Evolutionary conservation across 2,888 invertebrate species (phyloP), one percentile per base, ranked within the genome.

Genomic region (Aphidius colemani): DNA sequence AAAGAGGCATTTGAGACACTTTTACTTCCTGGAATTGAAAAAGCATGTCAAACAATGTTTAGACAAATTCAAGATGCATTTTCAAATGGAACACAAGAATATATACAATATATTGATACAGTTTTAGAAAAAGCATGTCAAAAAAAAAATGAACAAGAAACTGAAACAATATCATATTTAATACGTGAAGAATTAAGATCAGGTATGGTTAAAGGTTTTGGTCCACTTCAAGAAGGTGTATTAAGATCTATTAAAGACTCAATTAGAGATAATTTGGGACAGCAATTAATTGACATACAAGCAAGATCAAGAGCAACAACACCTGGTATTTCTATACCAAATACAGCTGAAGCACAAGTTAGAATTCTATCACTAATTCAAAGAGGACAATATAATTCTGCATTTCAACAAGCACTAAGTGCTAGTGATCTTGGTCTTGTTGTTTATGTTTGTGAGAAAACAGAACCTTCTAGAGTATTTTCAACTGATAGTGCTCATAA

Each of bases 51-150:
- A 75, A 89, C 89, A 77, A 91, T 98, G 87, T 95, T 96, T 79
- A 87, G 89, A 53, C 96, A 98, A 83, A 86, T 98, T 63, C 95
- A 95, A 79, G 91, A 93, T 59, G 88, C 92, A 13, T 98, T 97
- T 83, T 89, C 91, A 59, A 87, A 87, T 69, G 98, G 98, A 61
- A 94, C 96, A 7, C 91, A 90, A 79, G 96, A 97, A 83, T 95
- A 86, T 75, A 80, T 86, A 75, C 83, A 85, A 70, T 85, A 85
- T 65, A 83, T 86, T 49, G 85, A 85, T 67, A 72, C 79, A 43
- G 78, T 85, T 65, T 72, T 84, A 61, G 83, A 85, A 57, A 85
- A 85, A 67, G 81, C 85, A 59, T 81, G 78, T 77, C 84, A 78
- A 67, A 84, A 71, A 71, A 79, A 66, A 13, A 80, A 77, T 43